Evolutionary conservation across 2,888 invertebrate species (phyloP), one percentile per base, ranked within the genome.

Genomic region (Globia sparganii): DNA sequence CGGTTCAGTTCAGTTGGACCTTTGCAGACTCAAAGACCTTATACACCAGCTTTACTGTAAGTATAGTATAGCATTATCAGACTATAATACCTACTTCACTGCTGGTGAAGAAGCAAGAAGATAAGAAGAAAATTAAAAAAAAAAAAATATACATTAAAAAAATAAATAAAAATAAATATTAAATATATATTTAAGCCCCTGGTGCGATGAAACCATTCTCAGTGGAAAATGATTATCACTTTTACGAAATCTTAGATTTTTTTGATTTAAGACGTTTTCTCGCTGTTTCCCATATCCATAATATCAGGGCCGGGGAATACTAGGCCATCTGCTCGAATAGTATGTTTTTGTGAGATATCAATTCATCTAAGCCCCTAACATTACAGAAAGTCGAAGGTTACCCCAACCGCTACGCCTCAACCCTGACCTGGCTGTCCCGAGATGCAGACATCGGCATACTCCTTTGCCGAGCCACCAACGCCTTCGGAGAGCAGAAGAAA

Each of bases 1-100:
- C 96, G 0, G 74, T 92, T 61, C 94, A 94, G 85, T 94, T 95
- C 82, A 93, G 91, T 79, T 96, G 96, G 96, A 94, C 92, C 6
- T 95, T 96, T 75, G 91, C 93, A 0, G 92, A 95, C 80, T 92
- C 93, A 11, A 91, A 92, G 65, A 94, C 92, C 0, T 58, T 95
- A 31, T 94, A 94, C 74, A 95, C 94, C 8, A 91, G 91, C 61
- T 91, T 92, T 25, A 91, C 92, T 88, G 95, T 95, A 81, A 87
- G 83, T 81, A 70, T 28, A 13, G 4, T 18, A 28, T 15, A 40
- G 6, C 4, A 49, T 34, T 1, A 72, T 53, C 15, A 4, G 11
- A 4, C 13, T 31, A 31, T 18, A 46, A 37, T 21, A 25, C n/a
- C n/a, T n/a, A n/a, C 64, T 34, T 64, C 21, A 2, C n/a, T 11